Evolutionary conservation across 2,888 invertebrate species (phyloP).

Genomic region (Prosapia bicincta): DNA sequence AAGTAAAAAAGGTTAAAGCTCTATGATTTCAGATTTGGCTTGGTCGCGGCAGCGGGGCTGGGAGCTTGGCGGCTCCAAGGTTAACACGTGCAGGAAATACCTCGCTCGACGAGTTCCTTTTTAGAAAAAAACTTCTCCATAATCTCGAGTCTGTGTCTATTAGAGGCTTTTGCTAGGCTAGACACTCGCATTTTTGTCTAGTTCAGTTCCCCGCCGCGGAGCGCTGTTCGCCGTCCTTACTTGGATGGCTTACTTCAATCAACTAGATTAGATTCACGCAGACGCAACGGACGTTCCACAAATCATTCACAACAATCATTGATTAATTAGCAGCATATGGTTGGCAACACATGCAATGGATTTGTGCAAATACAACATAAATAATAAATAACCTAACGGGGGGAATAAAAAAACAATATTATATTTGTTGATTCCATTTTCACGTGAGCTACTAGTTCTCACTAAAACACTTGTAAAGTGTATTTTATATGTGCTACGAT

Average conservation of each 20-base stretch:
- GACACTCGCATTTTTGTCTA: conserved; percentile 2
- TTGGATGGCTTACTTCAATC: background rate
- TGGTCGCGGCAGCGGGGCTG: background rate
- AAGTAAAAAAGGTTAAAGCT: background rate
- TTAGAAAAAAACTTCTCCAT: background rate
- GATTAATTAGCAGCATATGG: background rate
- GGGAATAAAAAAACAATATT: too few relatives aligned
- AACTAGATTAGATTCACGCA: background rate
- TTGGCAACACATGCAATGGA: background rate
- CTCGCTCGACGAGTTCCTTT: background rate
- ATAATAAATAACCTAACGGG: too few relatives aligned
- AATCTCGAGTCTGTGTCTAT: background rate
- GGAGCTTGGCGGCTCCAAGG: background rate
- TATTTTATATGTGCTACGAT: too few relatives aligned
- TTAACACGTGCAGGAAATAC: background rate
- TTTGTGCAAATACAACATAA: too few relatives aligned
- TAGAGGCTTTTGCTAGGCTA: conserved; percentile 2
- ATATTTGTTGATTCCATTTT: too few relatives aligned
- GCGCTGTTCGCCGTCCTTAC: background rate
- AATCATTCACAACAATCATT: background rate
- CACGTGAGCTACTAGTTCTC: too few relatives aligned
- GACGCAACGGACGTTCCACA: background rate
- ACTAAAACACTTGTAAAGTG: too few relatives aligned
- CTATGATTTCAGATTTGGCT: background rate
- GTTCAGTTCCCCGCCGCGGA: background rate